Base-by-base conservation (phyloP, 2,888 invertebrate species). In the Timema cristinae region DNA sequence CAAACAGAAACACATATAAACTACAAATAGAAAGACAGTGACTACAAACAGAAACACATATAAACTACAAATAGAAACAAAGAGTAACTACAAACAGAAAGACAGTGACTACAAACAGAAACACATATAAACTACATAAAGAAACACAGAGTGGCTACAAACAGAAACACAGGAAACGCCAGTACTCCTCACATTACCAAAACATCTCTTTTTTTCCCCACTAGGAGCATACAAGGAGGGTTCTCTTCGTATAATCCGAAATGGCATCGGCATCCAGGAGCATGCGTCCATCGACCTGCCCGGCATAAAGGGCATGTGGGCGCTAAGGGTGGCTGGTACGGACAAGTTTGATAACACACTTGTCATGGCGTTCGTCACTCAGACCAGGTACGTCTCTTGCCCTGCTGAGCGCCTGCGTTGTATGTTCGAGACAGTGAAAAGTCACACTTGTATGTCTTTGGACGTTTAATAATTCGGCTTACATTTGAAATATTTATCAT, bases 261-360 rank as follows among this genome's bases (percentile, higher is more conserved):
- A 98, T 83, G 99, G 99, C 6, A 99, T 99, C 79, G 99, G 99
- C 5, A 98, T 98, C 74, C 97, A 98, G 77, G 98, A 98, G 82
- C 95, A 97, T 81, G 98, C 98, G 0, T 95, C 94, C 68, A 98
- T 99, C 76, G 99, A 99, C 85, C 85, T 98, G 77, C 92, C 95
- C 7, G 97, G 97, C 70, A 97, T 98, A 76, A 98, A 98, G 84
- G 98, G 97, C 75, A 95, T 98, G 89, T 98, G 98, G 98, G 94
- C 97, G 0, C 84, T 98, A n/a, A 89, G 90, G 79, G 87, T 93
- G 10, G 88, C 89, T 63, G 86, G 86, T 67, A 76, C 77, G 50
- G 74, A 76, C n/a, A 71, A 71, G 10, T 85, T 85, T 77, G 96
- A 98, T 81, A 97, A 98, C 80, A 95, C 95, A 5, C 84, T 99